Base-by-base conservation (phyloP, 2,888 invertebrate genomes). In the Drosophila neotestacea region DNA sequence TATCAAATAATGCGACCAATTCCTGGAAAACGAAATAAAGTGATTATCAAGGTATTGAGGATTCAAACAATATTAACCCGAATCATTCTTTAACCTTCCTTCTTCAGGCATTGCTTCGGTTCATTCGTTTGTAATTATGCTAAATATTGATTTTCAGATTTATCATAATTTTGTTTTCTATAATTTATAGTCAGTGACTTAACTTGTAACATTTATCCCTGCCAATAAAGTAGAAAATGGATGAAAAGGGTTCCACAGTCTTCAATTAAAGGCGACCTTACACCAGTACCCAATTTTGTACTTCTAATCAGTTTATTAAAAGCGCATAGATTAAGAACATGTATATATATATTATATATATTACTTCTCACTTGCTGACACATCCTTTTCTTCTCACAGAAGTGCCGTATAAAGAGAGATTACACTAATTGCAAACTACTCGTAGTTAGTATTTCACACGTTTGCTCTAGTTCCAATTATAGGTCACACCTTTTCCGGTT, bases 21-120 rank as follows among this genome's bases (percentile, higher is more conserved):
- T 87, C 90, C 30, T 71, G 63, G 86, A 87, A 87, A 69, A 52
- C 52, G 52, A 86, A 75, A 85, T 89, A 74, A 68, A 88, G 88
- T 65, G 60, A 89, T 85, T 79, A 85, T 73, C 65, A 62, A 70
- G 61, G 32, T 46, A 58, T 30, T 50, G 55, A 47, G 47, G 50
- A 63, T 42, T 48, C 52, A 39, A 66, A 42, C 34, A 34, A 50
- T 42, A 34, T 60, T 39, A 41, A n/a, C 11, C 48, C 4, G 10
- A 54, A 58, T 51, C 7, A 47, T 54, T 46, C 59, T 46, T 61
- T 47, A 34, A 58, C 30, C 30, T 48, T 63, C n/a, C 27, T 44
- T 51, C 1, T 48, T 39, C 42, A 22, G 27, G 13, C 11, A 10
- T 4, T 32, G 38, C 9, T 11, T 56, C 63, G 63, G 82, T 48